Percentiles rank a stretch among this genome's conserved stretches.
These are phyloP conservation scores for Gortyna flavago DNA, from an alignment of 2,888 invertebrate genomes.

Conservation along the genomic window DNA sequence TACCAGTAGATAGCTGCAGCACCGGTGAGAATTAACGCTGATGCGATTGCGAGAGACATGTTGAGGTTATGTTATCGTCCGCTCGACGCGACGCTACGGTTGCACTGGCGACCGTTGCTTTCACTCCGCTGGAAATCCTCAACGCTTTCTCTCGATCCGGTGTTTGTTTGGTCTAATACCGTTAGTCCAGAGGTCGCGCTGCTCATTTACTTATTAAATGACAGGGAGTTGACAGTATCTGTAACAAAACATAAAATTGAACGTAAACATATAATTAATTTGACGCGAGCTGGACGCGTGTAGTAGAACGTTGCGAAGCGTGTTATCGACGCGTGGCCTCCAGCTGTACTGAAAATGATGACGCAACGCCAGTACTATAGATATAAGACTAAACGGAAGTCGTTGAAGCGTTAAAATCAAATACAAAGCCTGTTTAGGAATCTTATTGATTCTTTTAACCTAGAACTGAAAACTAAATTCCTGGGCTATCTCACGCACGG, in stretches of 20 bases:
- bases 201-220: conserved; percentile 62
- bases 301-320: conserved; percentile 58
- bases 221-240: conserved; percentile 55
- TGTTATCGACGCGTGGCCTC: conserved; percentile 74
- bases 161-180: conserved; percentile 82
- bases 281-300: conserved; percentile 13
- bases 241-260: conserved; percentile 53
- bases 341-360: conserved; percentile 70
- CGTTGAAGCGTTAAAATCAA: conserved; percentile 51
- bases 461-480: conserved; percentile 32
- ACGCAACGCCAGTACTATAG: conserved; percentile 66
- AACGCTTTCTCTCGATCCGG: conserved; percentile 85
- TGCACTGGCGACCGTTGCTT: conserved; percentile 82
- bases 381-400: conserved; percentile 56
- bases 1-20: conserved; percentile 84
- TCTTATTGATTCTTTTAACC: conserved; percentile 42
- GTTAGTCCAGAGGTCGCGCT: conserved; percentile 80
- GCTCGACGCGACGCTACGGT: conserved; percentile 79
- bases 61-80: conserved; percentile 82
- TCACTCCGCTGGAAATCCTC: conserved; percentile 85
- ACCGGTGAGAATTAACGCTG: conserved; percentile 75
- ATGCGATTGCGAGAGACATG: conserved; percentile 79
- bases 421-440: conserved; percentile 40
- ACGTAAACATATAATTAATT: conserved; percentile 34
- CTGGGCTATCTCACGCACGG: conserved; percentile 32